Evolutionary conservation across 2,888 invertebrate species (phyloP), one percentile per base, ranked within the genome.

Genomic region (Ectemnius cavifrons): DNA sequence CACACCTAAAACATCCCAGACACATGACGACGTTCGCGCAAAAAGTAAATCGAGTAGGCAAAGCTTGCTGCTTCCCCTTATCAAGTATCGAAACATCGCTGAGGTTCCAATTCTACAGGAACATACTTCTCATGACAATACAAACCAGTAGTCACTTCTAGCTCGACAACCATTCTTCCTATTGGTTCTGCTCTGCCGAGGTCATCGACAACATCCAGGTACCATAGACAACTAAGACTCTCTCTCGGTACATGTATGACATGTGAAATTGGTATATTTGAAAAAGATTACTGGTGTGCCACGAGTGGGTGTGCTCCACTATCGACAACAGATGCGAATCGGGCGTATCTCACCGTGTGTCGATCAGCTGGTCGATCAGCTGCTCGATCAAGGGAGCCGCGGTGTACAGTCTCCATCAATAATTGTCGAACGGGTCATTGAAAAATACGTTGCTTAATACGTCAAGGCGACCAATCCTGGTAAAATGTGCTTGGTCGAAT

Each of bases 221-320:
- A 70, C 73, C 45, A 37, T 8, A 37, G 8, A 37, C 8, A 78
- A 80, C 63, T 46, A 79, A 79, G 59, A 74, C 72, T 46, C 74
- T 77, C 61, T 75, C 72, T 46, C 74, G 63, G 52, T 70, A 60
- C 49, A 62, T 60, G 52, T 71, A 71, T 76, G 73, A 80, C 73
- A 59, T 82, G 68, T 72, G 70, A 84, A 78, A 82, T 70, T 67
- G 58, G 47, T 81, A 76, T 82, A 84, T 84, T 82, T 82, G 65
- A 77, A 79, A 77, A 82, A 75, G 61, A 80, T 60, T 68, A 74
- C 23, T 77, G 64, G 73, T 73, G 61, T 45, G 52, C 75, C 70
- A 73, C 73, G 73, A 71, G 67, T 68, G 73, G n/a, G 16, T 52
- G 69, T 47, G 59, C 14, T 45, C 58, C 8, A 28, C 60, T 28